phyloP scores from a whole-genome alignment of 2,797 vertebrate genomes.

The Nasua narica region DNA sequence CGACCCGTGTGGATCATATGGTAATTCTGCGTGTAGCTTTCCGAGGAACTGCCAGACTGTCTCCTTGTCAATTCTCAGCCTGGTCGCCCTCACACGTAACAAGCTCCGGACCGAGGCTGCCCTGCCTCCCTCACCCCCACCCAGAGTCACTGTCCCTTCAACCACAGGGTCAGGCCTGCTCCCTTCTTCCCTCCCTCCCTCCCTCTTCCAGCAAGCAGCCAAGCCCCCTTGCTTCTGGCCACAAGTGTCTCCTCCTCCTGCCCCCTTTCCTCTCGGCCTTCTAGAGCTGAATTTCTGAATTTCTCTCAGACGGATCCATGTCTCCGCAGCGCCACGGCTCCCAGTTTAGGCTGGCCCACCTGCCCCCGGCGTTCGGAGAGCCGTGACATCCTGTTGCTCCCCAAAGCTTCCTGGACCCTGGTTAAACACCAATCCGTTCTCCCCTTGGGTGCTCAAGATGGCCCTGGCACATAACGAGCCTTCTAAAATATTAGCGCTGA shows the following conservation, averaged over 20 bases:
- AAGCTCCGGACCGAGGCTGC: background rate
- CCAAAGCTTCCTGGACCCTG: background rate
- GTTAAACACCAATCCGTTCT: background rate
- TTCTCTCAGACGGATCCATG: background rate
- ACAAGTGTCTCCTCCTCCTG: background rate
- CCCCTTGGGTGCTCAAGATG: background rate
- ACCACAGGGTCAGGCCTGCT: background rate
- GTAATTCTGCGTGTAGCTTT: background rate
- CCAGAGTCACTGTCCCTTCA: background rate
- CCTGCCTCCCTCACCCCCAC: too few relatives aligned
- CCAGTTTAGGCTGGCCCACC: background rate
- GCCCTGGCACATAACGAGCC: background rate
- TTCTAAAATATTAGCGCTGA: background rate
- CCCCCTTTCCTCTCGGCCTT: too few relatives aligned
- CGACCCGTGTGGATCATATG: too few relatives aligned
- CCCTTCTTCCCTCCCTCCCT: background rate
- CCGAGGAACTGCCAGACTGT: background rate
- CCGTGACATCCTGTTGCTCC: fast-evolving
- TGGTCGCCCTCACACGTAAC: background rate
- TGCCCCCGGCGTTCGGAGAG: background rate
- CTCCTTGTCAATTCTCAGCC: background rate
- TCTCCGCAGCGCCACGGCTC: background rate
- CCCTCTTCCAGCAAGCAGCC: background rate
- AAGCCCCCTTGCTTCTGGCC: background rate
- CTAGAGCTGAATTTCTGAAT: background rate